Percentiles rank a stretch among this genome's conserved stretches.
phyloP scores from a whole-genome alignment of 2,113 vertebrate species.

The Ceyx cyanopectus region DNA sequence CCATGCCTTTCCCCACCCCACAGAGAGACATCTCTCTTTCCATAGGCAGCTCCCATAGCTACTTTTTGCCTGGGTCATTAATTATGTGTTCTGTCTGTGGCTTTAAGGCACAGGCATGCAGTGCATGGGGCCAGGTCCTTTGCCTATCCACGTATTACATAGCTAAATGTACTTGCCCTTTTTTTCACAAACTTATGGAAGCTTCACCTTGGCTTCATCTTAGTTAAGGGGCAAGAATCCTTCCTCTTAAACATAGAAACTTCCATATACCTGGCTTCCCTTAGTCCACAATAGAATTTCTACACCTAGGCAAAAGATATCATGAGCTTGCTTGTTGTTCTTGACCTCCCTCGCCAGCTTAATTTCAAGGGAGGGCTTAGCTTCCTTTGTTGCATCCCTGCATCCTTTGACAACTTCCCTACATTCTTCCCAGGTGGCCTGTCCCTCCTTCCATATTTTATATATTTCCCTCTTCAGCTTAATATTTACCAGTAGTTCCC shows the following conservation, averaged over 20 bases:
- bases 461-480: no score
- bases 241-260: not conserved
- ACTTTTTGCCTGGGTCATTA: not conserved
- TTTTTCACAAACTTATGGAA: not conserved
- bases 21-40: not conserved
- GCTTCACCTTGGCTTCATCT: not conserved
- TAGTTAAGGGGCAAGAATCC: not conserved
- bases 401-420: no score
- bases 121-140: not conserved
- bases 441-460: no score
- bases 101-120: not conserved
- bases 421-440: not conserved
- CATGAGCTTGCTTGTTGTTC: not conserved
- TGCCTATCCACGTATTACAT: not conserved
- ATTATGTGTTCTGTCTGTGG: not conserved
- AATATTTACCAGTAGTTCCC: no score
- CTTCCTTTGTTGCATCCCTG: no score
- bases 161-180: not conserved
- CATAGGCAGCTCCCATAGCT: not conserved
- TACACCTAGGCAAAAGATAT: not conserved
- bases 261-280: not conserved
- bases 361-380: no score
- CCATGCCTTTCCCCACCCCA: not conserved
- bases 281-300: not conserved
- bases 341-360: no score